Conservation (phyloP, 1,140 invertebrate species). For the Limonius californicus region DNA sequence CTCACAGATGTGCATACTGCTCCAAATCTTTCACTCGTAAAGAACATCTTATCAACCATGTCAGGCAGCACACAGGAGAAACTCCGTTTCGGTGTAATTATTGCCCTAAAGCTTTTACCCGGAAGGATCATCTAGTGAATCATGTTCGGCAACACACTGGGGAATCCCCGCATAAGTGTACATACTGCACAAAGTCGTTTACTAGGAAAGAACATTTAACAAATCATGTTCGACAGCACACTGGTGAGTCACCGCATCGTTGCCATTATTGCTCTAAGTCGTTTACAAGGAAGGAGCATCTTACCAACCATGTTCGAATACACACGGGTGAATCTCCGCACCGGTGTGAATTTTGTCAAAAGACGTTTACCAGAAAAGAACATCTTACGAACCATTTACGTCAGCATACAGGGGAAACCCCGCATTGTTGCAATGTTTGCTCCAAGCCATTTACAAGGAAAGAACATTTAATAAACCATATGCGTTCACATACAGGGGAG, state of each 20-base stretch:
- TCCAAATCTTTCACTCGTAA: conserved; percentile 83
- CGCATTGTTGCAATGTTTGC: too few species aligned
- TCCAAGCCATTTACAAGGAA: too few species aligned
- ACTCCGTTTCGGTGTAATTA: conserved; percentile 78
- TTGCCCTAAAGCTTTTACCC: conserved; percentile 76
- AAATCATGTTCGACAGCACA: conserved; percentile 76
- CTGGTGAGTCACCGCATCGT: conserved; percentile 75
- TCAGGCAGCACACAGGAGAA: conserved; percentile 71
- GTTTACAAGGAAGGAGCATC: conserved; percentile 78
- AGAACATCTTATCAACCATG: conserved; percentile 87
- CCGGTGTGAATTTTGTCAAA: conserved; percentile 67
- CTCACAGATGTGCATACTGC: conserved; percentile 55
- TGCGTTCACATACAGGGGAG: too few species aligned
- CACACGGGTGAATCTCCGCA: conserved; percentile 70
- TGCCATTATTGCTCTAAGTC: conserved; percentile 78
- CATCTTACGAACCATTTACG: conserved; percentile 74
- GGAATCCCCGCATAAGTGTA: conserved; percentile 28
- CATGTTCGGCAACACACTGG: conserved; percentile 69
- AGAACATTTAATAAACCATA: too few species aligned
- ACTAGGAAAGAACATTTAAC: conserved; percentile 88
- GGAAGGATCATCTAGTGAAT: conserved; percentile 77
- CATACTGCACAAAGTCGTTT: conserved; percentile 77
- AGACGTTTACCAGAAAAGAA: conserved; percentile 64
- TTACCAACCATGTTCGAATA: conserved; percentile 71
- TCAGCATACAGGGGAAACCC: conserved; percentile 88